Evolutionary conservation across 2,888 invertebrate species (phyloP), one percentile per base, ranked within the genome.

Genomic region (Tetanocera ferruginea): DNA sequence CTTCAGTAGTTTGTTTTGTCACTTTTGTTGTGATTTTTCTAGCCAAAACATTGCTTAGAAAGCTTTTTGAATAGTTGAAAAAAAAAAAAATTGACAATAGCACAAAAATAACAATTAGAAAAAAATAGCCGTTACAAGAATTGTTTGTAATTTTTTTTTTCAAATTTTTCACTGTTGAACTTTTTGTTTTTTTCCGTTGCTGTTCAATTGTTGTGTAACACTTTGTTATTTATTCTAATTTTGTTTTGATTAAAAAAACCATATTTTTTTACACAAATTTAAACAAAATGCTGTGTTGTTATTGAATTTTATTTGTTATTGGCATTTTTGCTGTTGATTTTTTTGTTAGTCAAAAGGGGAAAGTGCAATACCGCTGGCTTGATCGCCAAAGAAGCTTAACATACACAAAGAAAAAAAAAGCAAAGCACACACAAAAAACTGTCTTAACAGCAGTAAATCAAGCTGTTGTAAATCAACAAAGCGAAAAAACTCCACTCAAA

Each of bases 351-450:
- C 17, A 55, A 67, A 73, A 34, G 66, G 77, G 77, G 77, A 77
- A 77, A 77, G 77, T 73, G 73, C 77, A 72, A 57, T 66, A 57
- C 77, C 77, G 77, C 49, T 67, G 57, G 55, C 5, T 77, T 34
- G 19, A 31, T 60, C 31, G 69, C 23, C 60, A 25, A 60, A 55
- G 60, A 6, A 43, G 43, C 11, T 43, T 11, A 67, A 60, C 25
- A 28, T 5, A 23, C 60, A 28, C 23, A 60, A 25, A 60, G 28
- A 23, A 17, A 60, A 25, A 60, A 60, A 23, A 17, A 57, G 43
- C 34, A 37, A 57, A 2, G n/a, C n/a, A 43, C 11, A 43, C 43
- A 43, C 43, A 14, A 11, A 43, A 14, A 43, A 11, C 8, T 37
- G 31, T 37, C 9, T 43, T 43, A 43, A 43, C 43, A 43, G 14